phyloP scores from a whole-genome alignment of 2,888 invertebrate genomes.

The Phyllotreta striolata region DNA sequence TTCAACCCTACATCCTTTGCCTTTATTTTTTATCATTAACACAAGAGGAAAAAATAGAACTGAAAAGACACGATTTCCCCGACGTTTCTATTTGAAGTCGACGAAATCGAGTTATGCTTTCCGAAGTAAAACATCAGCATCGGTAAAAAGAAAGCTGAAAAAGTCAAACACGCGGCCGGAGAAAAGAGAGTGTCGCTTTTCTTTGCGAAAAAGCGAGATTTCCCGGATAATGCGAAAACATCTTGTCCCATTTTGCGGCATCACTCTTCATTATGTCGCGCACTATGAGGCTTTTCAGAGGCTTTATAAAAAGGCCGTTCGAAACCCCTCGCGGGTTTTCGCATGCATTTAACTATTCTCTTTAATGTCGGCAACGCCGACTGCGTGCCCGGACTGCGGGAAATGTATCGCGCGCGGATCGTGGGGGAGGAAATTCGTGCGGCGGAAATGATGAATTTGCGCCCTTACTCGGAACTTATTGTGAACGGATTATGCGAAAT shows the following conservation, averaged over 20 bases:
- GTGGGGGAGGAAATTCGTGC: conserved; percentile 29
- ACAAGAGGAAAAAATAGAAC: conserved; percentile 24
- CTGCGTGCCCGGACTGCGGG: conserved; percentile 34
- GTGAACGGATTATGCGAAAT: conserved; percentile 31
- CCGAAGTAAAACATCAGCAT: conserved; percentile 20
- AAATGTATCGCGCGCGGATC: conserved; percentile 28
- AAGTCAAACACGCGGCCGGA: conserved; percentile 32
- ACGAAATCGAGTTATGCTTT: conserved; percentile 37
- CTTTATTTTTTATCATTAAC: conserved; percentile 25
- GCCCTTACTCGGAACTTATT: conserved; percentile 24
- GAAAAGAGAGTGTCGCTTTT: conserved; percentile 21
- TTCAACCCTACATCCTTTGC: not conserved
- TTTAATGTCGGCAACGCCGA: conserved; percentile 44
- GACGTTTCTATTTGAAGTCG: conserved; percentile 35
- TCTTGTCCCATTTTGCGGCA: conserved; percentile 49
- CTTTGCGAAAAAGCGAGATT: conserved; percentile 33
- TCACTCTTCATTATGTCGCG: conserved; percentile 51
- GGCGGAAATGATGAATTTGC: conserved; percentile 32
- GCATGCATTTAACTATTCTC: conserved; percentile 48
- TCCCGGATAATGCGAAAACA: conserved; percentile 45
- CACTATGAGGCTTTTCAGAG: conserved; percentile 45
- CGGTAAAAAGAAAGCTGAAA: conserved; percentile 35
- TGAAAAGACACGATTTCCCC: conserved; percentile 28
- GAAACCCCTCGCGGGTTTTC: conserved; percentile 40
- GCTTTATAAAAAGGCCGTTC: conserved; percentile 44